Conservation (phyloP, 2,113 vertebrate species). For the Oryzias woworae region DNA sequence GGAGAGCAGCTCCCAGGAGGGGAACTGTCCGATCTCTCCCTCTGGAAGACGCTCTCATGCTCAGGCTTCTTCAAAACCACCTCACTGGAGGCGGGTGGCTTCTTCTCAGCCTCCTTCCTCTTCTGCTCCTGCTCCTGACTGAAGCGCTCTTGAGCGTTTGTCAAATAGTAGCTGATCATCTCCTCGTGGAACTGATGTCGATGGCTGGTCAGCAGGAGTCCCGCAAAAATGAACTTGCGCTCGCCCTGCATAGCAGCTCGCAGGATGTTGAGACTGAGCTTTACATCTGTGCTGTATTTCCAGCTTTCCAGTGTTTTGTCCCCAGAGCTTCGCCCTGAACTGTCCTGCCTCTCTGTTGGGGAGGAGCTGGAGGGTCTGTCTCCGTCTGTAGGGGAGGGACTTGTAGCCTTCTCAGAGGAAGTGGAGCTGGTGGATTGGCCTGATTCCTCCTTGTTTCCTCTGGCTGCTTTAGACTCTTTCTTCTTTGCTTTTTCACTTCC, state of each 20-base stretch:
- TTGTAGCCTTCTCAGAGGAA: slow-evolving; percentile 91
- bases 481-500: slow-evolving; percentile 70
- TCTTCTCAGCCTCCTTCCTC: slow-evolving; percentile 84
- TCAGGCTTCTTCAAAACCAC: slow-evolving; percentile 48
- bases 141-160: slow-evolving; percentile 95
- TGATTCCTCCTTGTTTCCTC: slow-evolving; percentile 90
- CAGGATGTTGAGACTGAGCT: slow-evolving; percentile 97
- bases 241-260: slow-evolving; percentile 98
- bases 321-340: slow-evolving; percentile 70
- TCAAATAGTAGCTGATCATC: slow-evolving; percentile 98
- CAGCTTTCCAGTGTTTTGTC: slow-evolving; percentile 87
- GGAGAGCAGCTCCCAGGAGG: slow-evolving; percentile 88
- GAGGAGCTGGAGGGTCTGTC: slow-evolving; percentile 82
- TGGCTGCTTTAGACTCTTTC: slow-evolving; percentile 76
- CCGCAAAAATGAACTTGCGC: slow-evolving; percentile 97
- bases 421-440: slow-evolving; percentile 91
- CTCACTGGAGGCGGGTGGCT: slow-evolving; percentile 32
- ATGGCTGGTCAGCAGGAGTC: slow-evolving; percentile 94
- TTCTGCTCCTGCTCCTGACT: slow-evolving; percentile 95
- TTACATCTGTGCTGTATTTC: slow-evolving; percentile 99
- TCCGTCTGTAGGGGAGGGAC: slow-evolving; percentile 90
- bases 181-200: slow-evolving; percentile 98
- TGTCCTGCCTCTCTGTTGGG: slow-evolving; percentile 70
- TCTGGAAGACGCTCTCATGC: slow-evolving; percentile 69
- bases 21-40: slow-evolving; percentile 81